These are phyloP conservation scores for Drosophila monieri DNA, from an alignment of 2,888 invertebrate genomes.

Conservation along the genomic window DNA sequence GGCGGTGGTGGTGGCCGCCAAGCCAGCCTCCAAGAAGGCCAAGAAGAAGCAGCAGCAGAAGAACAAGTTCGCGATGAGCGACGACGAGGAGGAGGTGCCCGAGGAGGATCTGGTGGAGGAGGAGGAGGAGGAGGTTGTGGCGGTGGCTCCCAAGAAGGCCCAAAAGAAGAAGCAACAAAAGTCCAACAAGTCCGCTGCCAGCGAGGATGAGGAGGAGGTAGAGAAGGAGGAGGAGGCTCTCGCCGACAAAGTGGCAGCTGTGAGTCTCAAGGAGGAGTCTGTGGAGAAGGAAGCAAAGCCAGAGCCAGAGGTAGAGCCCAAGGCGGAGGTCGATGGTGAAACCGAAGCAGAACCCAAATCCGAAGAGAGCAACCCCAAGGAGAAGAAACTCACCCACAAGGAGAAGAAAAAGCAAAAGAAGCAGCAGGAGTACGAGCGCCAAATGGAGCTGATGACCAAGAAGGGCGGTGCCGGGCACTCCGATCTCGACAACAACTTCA, in stretches of 20 bases:
- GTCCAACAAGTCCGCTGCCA: slow-evolving; percentile 35
- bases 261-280: slow-evolving; percentile 28
- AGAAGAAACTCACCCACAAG: slow-evolving; percentile 94
- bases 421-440: slow-evolving; percentile 93
- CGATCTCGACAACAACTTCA: slow-evolving; percentile 96
- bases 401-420: slow-evolving; percentile 96
- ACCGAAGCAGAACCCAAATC: slow-evolving; percentile 28
- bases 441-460: slow-evolving; percentile 92
- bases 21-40: slow-evolving; percentile 77
- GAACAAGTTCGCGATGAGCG: slow-evolving; percentile 49
- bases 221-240: slow-evolving; percentile 4
- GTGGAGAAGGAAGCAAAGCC: neutral
- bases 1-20: slow-evolving; percentile 37
- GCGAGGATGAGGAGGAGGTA: slow-evolving; percentile 31
- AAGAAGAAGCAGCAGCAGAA: slow-evolving; percentile 73
- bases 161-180: slow-evolving; percentile 21
- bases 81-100: slow-evolving; percentile 34
- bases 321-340: slow-evolving; percentile 15
- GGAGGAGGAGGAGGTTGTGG: slow-evolving; percentile 34
- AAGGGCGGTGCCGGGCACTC: slow-evolving; percentile 95
- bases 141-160: slow-evolving; percentile 13
- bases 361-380: slow-evolving; percentile 80
- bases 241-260: slow-evolving; percentile 35
- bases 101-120: slow-evolving; percentile 52
- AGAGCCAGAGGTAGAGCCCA: neutral